phyloP scores from a whole-genome alignment of 2,113 vertebrate genomes.

The Oreochromis spilurus region DNA sequence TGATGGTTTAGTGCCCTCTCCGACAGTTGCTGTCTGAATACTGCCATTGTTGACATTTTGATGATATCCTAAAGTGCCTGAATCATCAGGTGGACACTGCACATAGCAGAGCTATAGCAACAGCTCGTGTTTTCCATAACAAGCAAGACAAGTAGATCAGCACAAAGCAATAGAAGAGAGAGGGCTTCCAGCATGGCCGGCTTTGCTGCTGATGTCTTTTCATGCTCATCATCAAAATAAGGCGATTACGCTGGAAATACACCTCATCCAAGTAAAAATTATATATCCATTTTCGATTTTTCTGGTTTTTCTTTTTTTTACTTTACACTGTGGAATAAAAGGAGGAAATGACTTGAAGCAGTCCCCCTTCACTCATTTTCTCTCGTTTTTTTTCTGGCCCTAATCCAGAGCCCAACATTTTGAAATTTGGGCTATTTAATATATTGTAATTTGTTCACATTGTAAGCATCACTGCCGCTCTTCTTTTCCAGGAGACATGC shows the following conservation, averaged over 20 bases:
- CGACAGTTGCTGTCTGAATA: neutral
- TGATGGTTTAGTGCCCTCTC: neutral
- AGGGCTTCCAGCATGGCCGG: neutral
- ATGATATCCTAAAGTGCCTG: neutral
- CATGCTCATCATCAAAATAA: neutral
- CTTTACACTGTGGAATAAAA: neutral
- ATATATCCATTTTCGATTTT: neutral
- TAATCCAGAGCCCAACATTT: neutral
- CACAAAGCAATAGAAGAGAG: neutral
- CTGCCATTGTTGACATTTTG: neutral
- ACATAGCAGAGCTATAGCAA: neutral
- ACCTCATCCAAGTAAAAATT: neutral
- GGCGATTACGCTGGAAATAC: neutral
- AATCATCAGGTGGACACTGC: neutral
- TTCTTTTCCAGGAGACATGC: constrained; percentile 25
- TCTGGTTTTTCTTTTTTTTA: neutral
- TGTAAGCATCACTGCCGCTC: constrained; percentile 4
- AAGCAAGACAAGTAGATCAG: neutral
- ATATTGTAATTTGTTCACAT: neutral
- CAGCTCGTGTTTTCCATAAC: neutral
- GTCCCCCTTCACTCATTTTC: neutral
- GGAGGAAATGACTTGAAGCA: neutral
- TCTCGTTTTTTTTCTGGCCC: neutral
- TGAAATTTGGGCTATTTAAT: neutral
- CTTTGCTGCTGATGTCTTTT: neutral